Base-by-base conservation (phyloP, 2,113 vertebrate genomes). In the Charina bottae region DNA sequence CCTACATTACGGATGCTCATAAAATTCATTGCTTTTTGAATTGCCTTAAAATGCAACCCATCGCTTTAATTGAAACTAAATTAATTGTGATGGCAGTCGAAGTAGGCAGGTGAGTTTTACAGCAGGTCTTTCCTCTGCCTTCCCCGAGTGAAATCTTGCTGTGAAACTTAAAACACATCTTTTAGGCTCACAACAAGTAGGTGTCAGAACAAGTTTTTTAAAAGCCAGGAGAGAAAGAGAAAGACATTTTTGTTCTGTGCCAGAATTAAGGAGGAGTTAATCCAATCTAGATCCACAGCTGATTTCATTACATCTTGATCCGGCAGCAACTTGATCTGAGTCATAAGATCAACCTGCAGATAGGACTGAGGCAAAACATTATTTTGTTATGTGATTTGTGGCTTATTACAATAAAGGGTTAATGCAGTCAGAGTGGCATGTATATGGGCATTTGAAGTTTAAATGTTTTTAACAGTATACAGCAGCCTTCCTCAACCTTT, bases 271-370 rank as follows among this genome's bases (percentile, higher is more conserved):
- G n/a, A 21, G 55, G 19, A 26, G 21, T 13, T 46, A 88, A 88
- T 88, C 42, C 17, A 28, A 7, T 23, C 37, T 28, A 49, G 13
- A 64, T 23, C 26, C 15, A 28, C 1, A 0, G 15, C 17, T 28
- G 24, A 88, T 26, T 88, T 49, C 59, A 62, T 88, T 62, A 49
- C 37, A 88, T 28, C 37, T 28, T 11, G 3, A 87, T n/a, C 33
- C 55, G 3, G 7, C 4, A 11, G n/a, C n/a, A n/a, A n/a, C n/a
- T n/a, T 5, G 55, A 8, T 4, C 17, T 4, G 0, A 10, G 26
- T 56, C 19, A 1, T 56, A 37, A 33, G 55, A 55, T 55, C 26
- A n/a, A 11, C 10, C 46, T 6, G 24, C 13, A 37, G n/a, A 37
- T 42, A 78, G 6, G 2, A 78, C 15, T 37, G 17, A 78, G 68